phyloP scores from a whole-genome alignment of 1,140 invertebrate genomes.

The Trachelipus rathkii region DNA sequence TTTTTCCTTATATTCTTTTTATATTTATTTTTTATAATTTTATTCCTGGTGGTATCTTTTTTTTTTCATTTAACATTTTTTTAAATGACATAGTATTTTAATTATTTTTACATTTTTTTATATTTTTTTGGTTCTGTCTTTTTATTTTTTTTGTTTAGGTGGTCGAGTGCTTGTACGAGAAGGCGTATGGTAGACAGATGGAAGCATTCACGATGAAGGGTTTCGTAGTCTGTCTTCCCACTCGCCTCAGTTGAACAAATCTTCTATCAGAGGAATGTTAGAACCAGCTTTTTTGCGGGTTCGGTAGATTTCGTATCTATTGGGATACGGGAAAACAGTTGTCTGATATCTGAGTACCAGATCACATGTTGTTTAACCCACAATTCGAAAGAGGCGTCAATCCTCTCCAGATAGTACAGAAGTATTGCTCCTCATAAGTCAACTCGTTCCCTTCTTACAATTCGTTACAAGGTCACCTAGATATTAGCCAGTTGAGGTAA shows the following conservation, averaged over 20 bases:
- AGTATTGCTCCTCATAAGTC: slow-evolving; percentile 83
- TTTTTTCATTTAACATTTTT: too few species aligned
- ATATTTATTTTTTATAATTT: too few species aligned
- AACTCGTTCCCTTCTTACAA: slow-evolving; percentile 91
- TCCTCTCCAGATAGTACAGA: slow-evolving; percentile 86
- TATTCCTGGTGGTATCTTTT: too few species aligned
- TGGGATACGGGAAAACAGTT: slow-evolving; percentile 91
- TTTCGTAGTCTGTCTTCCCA: slow-evolving; percentile 95
- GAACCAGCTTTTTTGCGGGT: slow-evolving; percentile 97
- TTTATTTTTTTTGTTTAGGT: too few species aligned
- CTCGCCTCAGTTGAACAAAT: slow-evolving; percentile 76
- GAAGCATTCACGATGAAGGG: slow-evolving; percentile 92
- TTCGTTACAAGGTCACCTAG: slow-evolving; percentile 97
- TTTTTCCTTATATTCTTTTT: too few species aligned
- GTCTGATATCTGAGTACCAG: slow-evolving; percentile 87
- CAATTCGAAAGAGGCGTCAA: slow-evolving; percentile 89
- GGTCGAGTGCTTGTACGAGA: slow-evolving; percentile 82
- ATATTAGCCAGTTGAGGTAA: slow-evolving; percentile 91
- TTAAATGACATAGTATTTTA: too few species aligned
- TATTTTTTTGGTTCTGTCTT: too few species aligned
- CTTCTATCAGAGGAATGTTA: slow-evolving; percentile 94
- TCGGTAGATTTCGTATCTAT: slow-evolving; percentile 51
- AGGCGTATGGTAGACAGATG: slow-evolving; percentile 91
- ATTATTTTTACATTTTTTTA: too few species aligned
- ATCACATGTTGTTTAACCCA: slow-evolving; percentile 95